These are phyloP conservation scores for Eristalis tenax DNA, from an alignment of 2,888 invertebrate genomes.

Conservation along the genomic window DNA sequence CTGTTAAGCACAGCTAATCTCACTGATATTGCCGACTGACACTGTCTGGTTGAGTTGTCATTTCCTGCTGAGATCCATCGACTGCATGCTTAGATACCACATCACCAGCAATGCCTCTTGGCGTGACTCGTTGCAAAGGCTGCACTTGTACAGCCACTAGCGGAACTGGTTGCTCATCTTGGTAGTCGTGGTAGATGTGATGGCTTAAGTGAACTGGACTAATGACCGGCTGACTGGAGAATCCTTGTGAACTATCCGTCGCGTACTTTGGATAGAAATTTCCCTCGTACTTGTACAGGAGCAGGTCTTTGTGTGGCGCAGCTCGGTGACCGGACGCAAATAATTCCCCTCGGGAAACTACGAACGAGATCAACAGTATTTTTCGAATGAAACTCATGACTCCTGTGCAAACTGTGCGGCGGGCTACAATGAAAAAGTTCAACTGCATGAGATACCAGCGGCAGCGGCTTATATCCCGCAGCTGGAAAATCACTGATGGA, in stretches of 20 bases:
- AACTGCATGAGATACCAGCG: constrained; percentile 47
- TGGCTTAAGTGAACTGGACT: constrained; percentile 47
- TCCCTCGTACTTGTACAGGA: constrained; percentile 52
- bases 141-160: constrained; percentile 30
- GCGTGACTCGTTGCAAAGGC: constrained; percentile 32
- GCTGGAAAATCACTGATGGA: constrained; percentile 23
- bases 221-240: background rate
- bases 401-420: constrained; percentile 5
- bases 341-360: constrained; percentile 12
- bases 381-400: constrained; percentile 33
- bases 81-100: background rate
- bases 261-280: constrained; percentile 53
- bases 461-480: constrained; percentile 42
- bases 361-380: constrained; percentile 36
- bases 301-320: constrained; percentile 4
- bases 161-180: constrained; percentile 1
- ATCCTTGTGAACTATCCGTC: background rate
- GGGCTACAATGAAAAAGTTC: constrained; percentile 31
- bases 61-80: background rate
- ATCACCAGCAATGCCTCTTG: background rate
- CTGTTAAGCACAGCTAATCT: background rate
- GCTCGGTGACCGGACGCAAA: background rate
- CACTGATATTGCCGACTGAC: constrained; percentile 58
- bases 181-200: constrained; percentile 36
- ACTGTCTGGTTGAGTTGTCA: constrained; percentile 2